Evolutionary conservation across 2,113 vertebrate genomes (phyloP), one percentile per base, ranked within the genome.

Genomic region (Pelobates fuscus): DNA sequence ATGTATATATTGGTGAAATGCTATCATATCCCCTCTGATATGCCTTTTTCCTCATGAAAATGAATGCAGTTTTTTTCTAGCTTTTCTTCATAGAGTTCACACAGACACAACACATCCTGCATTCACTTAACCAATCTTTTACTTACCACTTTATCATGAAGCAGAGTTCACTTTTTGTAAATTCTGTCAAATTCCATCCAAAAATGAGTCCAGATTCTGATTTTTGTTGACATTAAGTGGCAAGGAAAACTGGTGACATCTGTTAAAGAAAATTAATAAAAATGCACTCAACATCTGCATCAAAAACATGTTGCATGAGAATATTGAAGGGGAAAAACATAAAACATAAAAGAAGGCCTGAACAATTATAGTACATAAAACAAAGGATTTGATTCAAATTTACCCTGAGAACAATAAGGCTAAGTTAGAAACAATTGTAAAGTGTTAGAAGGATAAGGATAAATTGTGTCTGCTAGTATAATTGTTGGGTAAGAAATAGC

Each of bases 61-160:
- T n/a, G n/a, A n/a, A n/a, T n/a, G n/a, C n/a, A n/a, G n/a, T n/a
- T n/a, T n/a, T n/a, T n/a, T n/a, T n/a, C n/a, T n/a, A n/a, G n/a
- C n/a, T n/a, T n/a, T n/a, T n/a, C n/a, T n/a, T n/a, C n/a, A n/a
- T n/a, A n/a, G n/a, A n/a, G n/a, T n/a, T n/a, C n/a, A n/a, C n/a
- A n/a, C n/a, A n/a, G n/a, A n/a, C n/a, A n/a, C n/a, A n/a, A n/a
- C n/a, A n/a, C n/a, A 37, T 6, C 32, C 32, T 37, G 10, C 10
- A 37, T 5, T 37, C 5, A 37, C 10, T 37, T 37, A 37, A 6
- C 10, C 32, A 37, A 37, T 6, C 32, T 37, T 37, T 37, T 6
- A 75, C 72, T 67, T 75, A 75, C 72, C 65, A 75, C 54, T 67
- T 46, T 32, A 52, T 75, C 72, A 75, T 75, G 72, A 67, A 75